Base-by-base conservation (phyloP, 1,140 invertebrate genomes). In the Colletes gigas region DNA sequence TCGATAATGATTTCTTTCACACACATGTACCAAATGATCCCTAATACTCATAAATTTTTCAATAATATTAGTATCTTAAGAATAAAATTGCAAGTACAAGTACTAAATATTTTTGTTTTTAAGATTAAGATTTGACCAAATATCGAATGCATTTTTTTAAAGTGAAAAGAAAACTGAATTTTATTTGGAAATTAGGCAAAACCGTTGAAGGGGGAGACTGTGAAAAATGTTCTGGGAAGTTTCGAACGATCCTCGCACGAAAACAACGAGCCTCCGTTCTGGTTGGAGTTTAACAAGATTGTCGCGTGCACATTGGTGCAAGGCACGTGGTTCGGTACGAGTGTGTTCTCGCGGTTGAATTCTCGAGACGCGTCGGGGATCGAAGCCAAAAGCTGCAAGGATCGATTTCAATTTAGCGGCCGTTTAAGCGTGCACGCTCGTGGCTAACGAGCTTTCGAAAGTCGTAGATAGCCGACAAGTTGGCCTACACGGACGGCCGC, bases 351-450 rank as follows among this genome's bases (percentile, higher is more conserved):
- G 80, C 84, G 83, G 65, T 78, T 62, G 80, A 85, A 85, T 85
- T 62, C 81, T 79, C 83, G 84, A 65, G 78, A 75, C 59, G 69
- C 65, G 55, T 55, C 55, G 73, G 84, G 73, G 85, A 92, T 92
- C 89, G 88, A 92, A 85, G 82, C 81, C 83, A 59, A 81, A 68
- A 84, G 75, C 78, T 68, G 80, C 76, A 73, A 79, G 88, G 91
- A 93, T 93, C 92, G 91, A 93, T 93, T 93, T 93, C 92, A 93
- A 93, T 93, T 93, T 93, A 93, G 87, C 90, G 89, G 75, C 92
- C 91, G 90, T 93, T 90, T 93, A 92, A 92, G 88, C 89, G 86
- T 89, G 88, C 91, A 89, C 90, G 91, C 88, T 89, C 89, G 84
- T 66, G 85, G 88, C 90, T 93, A 93, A 93, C 92, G 91, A 93